Evolutionary conservation across 2,113 vertebrate species (phyloP), one percentile per base, ranked within the genome.

Genomic region (Orycteropus afer): DNA sequence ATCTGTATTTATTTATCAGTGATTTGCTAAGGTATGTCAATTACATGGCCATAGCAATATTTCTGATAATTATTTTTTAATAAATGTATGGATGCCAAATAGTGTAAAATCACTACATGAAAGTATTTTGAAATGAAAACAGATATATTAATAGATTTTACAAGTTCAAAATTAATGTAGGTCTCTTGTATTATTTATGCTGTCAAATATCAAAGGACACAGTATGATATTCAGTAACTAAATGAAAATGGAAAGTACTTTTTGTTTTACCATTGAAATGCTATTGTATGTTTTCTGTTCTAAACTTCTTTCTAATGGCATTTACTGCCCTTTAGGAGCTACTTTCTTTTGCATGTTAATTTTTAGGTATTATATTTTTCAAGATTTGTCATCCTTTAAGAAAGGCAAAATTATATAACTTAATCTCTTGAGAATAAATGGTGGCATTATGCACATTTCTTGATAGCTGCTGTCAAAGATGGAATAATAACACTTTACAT

Each of bases 191-290:
- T 78, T 88, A 34, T 78, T 29, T 90, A 32, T 93, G 51, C 85
- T 92, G 0, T 69, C 47, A 92, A 45, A 2, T 78, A 45, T 45
- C 42, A 74, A 74, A 29, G 25, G 18, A 29, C 13, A 17, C 29
- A 13, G 10, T 76, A 20, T 27, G 23, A 37, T 76, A 88, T 96
- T 96, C 42, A 94, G 7, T 95, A 86, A 82, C 47, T 78, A 74
- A 40, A n/a, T 86, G 57, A 90, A 97, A 96, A 76, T 81, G 8
- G 59, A 81, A 93, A 82, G 18, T 94, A 95, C 37, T 89, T 94
- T 95, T 90, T 57, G n/a, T 90, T 94, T 82, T 22, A 89, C 37
- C 57, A 71, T 49, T 85, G 25, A 96, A 96, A 90, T 94, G 14
- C 13, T 32, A 78, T 82, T 85, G 57, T 76, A 22, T 65, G 11